phyloP scores from a whole-genome alignment of 2,888 invertebrate species.

The Acleris holmiana region DNA sequence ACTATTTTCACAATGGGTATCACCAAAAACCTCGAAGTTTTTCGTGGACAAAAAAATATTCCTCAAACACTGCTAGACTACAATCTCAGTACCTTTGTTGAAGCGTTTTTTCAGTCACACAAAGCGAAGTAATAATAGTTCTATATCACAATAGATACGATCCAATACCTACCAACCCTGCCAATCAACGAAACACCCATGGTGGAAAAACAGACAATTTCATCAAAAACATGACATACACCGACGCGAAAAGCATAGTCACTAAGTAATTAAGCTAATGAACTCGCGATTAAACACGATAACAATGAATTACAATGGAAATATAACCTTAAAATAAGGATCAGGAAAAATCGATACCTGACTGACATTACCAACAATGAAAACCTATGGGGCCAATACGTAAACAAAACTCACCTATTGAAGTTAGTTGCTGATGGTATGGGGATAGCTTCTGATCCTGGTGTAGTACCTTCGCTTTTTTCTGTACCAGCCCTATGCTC shows the following conservation, averaged over 20 bases:
- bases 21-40: no score
- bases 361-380: conserved; percentile 68
- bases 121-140: conserved; percentile 21
- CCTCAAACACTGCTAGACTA: background rate
- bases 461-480: conserved; percentile 75
- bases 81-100: conserved; percentile 9
- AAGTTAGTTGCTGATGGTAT: conserved; percentile 73
- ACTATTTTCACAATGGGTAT: background rate
- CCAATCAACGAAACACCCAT: conserved; percentile 47
- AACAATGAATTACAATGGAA: conserved; percentile 69
- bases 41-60: background rate
- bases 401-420: conserved; percentile 68
- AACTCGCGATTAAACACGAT: conserved; percentile 60
- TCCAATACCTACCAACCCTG: conserved; percentile 55
- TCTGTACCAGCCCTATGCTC: conserved; percentile 72
- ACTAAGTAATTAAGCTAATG: conserved; percentile 66
- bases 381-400: conserved; percentile 52
- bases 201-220: conserved; percentile 56
- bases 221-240: conserved; percentile 66
- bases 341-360: conserved; percentile 78
- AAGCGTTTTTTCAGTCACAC: conserved; percentile 22
- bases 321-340: conserved; percentile 76
- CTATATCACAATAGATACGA: conserved; percentile 22
- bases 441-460: conserved; percentile 73
- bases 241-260: conserved; percentile 54